Base-by-base conservation (phyloP, 2,888 invertebrate species). In the Byasa hedistus region DNA sequence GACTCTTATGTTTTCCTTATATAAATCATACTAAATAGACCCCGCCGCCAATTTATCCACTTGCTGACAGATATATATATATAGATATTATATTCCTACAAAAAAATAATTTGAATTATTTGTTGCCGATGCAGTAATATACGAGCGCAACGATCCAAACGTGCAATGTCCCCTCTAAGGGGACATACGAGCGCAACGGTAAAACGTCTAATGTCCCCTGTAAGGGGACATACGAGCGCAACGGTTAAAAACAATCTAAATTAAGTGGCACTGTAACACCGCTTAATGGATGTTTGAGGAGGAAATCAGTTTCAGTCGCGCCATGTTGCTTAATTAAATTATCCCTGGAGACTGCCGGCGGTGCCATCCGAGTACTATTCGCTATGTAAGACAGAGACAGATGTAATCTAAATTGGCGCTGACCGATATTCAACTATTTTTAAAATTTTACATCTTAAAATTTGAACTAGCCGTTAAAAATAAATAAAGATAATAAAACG, bases 291-390 rank as follows among this genome's bases (percentile, higher is more conserved):
- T 89, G 87, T 85, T 85, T 84, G 80, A 86, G 77, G 78, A 86
- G 86, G 82, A 85, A 89, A 89, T 89, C 87, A 85, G 84, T 84
- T 78, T 83, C 76, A 78, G 81, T 80, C 79, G 82, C 83, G 74
- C 81, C 82, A 80, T 83, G 83, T 83, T 84, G 82, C 88, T 86
- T 90, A 89, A 91, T 89, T 89, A 82, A 85, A 88, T 91, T 89
- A 89, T 83, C 78, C 79, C 77, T 73, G 75, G 79, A 79, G 85
- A 84, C 82, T 79, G 81, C 81, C 44, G 62, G 39, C 44, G 58
- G 27, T 32, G 57, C 66, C 36, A 54, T 56, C 55, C 27, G 63
- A 22, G 22, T 51, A 51, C 52, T 54, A 22, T 54, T 19, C 22
- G 8, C 27, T 22, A 22, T 54, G 10, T 4, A 71, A 64, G 39